These are phyloP conservation scores for Caenorhabditis remanei DNA, from an alignment of 1,140 invertebrate genomes.

Conservation along the genomic window DNA sequence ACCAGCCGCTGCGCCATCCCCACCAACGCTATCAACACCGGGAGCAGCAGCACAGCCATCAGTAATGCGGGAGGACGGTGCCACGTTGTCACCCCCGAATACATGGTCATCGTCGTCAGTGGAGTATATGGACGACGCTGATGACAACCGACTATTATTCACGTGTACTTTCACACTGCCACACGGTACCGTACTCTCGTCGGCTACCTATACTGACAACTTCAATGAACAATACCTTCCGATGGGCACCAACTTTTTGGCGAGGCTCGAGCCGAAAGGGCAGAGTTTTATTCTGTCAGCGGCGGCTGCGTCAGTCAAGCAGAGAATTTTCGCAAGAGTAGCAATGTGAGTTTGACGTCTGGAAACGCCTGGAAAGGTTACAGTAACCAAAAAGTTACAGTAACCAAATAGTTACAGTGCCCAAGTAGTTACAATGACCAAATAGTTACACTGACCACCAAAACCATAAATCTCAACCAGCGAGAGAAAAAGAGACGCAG, in stretches of 20 bases:
- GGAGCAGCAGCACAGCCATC: not conserved
- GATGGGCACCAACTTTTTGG: slow-evolving; percentile 45
- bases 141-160: slow-evolving; percentile 24
- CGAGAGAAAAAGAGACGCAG: not conserved
- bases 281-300: slow-evolving; percentile 61
- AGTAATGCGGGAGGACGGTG: slow-evolving; percentile 52
- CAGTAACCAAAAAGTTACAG: not conserved
- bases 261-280: slow-evolving; percentile 54
- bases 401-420: too few relatives aligned
- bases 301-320: slow-evolving; percentile 53
- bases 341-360: slow-evolving; percentile 40
- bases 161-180: slow-evolving; percentile 2
- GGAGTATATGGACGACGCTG: slow-evolving; percentile 23
- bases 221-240: slow-evolving; percentile 49
- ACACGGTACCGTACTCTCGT: slow-evolving; percentile 22
- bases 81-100: slow-evolving; percentile 61
- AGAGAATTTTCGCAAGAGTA: slow-evolving; percentile 60
- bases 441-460: not conserved
- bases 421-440: too few relatives aligned
- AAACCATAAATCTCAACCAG: not conserved
- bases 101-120: slow-evolving; percentile 56
- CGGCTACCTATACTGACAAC: not conserved
- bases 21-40: not conserved
- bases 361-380: not conserved
- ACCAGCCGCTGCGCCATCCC: not conserved